Base-by-base conservation (phyloP, 2,888 invertebrate species). In the Alloscopus bannaensis region DNA sequence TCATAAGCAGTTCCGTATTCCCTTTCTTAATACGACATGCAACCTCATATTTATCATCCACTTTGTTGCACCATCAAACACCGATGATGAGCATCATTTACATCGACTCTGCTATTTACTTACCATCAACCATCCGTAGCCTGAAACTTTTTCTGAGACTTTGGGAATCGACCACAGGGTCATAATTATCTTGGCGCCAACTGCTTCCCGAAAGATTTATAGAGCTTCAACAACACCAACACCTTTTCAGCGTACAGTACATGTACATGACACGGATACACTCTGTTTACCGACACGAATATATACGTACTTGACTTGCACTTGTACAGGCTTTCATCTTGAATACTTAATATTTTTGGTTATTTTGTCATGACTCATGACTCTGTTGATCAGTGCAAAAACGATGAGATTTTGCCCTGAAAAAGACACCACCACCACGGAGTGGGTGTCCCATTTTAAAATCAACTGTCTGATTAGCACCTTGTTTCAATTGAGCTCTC, bases 161-260 rank as follows among this genome's bases (percentile, higher is more conserved):
- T 71, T 65, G 65, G 78, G 71, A 78, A 78, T 71, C 78, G 66
- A 31, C 71, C 66, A 78, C 71, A 71, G 78, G 78, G 78, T 78
- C 78, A 68, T 80, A 80, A 82, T 82, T 77, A 80, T 82, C 77
- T 71, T 82, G 82, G 82, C 80, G 82, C 82, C 82, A 82, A 80
- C 73, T 69, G 69, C 64, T 64, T 80, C 40, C 40, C 72, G 64
- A 70, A 70, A 75, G 80, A 80, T 80, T 80, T 80, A 80, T 80
- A 57, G 75, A 52, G 55, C 66, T 78, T 70, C 66, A 73, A 52
- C n/a, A n/a, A 50, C 80, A 72, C 77, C 77, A 77, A 70, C 77
- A 70, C 69, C 57, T 70, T 77, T 77, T 65, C 64, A 13, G 64
- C 31, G 69, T 70, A 69, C 69, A 78, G 45, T 71, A 57, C 70